phyloP scores from a whole-genome alignment of 2,888 invertebrate species.

The Nephrotoma flavescens region DNA sequence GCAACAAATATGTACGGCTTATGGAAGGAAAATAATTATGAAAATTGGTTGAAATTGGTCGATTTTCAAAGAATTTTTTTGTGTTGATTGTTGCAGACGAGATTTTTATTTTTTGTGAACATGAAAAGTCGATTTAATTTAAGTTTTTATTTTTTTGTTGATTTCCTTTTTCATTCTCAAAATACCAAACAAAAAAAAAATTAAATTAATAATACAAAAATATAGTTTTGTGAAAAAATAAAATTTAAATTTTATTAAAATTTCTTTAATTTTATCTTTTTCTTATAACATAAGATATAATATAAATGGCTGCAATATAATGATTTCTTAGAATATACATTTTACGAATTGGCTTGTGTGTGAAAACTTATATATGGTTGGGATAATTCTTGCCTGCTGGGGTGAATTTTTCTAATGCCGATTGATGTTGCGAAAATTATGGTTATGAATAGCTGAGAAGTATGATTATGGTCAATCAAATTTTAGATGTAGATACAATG shows the following conservation, averaged over 20 bases:
- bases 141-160: background rate
- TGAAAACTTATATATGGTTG: background rate
- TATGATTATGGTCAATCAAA: background rate
- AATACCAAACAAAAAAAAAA: background rate
- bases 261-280: background rate
- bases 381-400: background rate
- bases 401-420: background rate
- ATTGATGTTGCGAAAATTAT: background rate
- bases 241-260: background rate
- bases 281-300: background rate
- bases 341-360: background rate
- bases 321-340: background rate
- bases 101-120: background rate
- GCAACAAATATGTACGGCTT: background rate
- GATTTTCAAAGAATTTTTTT: conserved; percentile 1
- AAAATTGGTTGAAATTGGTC: conserved; percentile 4
- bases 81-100: background rate
- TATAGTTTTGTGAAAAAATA: background rate
- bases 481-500: background rate
- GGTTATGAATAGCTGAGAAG: background rate
- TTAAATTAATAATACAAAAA: background rate
- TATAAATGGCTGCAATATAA: background rate
- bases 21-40: background rate
- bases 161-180: background rate
- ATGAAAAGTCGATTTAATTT: background rate